These are phyloP conservation scores for Syrista parreyssii DNA, from an alignment of 2,888 invertebrate genomes.

Conservation along the genomic window DNA sequence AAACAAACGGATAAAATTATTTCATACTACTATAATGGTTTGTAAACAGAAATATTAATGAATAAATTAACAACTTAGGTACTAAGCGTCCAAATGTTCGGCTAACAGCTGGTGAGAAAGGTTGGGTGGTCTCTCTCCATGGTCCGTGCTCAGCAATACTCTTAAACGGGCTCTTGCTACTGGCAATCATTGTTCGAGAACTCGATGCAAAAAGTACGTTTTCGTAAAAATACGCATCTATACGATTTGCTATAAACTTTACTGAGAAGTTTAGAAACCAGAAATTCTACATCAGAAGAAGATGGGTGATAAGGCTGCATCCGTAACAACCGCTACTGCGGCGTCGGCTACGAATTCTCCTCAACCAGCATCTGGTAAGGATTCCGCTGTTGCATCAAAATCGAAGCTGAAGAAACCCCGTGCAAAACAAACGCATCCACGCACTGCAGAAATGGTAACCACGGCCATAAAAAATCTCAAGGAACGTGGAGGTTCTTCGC, in stretches of 20 bases:
- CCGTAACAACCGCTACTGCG: slow-evolving; percentile 10
- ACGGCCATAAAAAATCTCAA: slow-evolving; percentile 69
- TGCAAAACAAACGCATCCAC: slow-evolving; percentile 67
- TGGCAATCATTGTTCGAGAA: not conserved
- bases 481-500: slow-evolving; percentile 72
- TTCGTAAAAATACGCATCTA: no score
- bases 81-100: not conserved
- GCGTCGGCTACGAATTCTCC: slow-evolving; percentile 9
- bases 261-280: not conserved
- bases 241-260: slow-evolving; percentile 7
- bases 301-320: slow-evolving; percentile 18
- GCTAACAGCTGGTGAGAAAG: slow-evolving; percentile 11
- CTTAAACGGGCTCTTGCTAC: no score
- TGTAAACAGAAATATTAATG: no score
- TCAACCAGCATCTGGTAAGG: not conserved
- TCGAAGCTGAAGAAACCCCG: slow-evolving; percentile 51
- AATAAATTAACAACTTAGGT: no score
- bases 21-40: no score
- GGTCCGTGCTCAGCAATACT: slow-evolving; percentile 30
- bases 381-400: not conserved
- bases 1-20: no score
- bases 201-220: not conserved
- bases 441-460: slow-evolving; percentile 70
- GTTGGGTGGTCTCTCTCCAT: slow-evolving; percentile 27
- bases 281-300: not conserved